Evolutionary conservation across 1,140 invertebrate species (phyloP), one percentile per base, ranked within the genome.

Genomic region (Dendrolimus punctatus): DNA sequence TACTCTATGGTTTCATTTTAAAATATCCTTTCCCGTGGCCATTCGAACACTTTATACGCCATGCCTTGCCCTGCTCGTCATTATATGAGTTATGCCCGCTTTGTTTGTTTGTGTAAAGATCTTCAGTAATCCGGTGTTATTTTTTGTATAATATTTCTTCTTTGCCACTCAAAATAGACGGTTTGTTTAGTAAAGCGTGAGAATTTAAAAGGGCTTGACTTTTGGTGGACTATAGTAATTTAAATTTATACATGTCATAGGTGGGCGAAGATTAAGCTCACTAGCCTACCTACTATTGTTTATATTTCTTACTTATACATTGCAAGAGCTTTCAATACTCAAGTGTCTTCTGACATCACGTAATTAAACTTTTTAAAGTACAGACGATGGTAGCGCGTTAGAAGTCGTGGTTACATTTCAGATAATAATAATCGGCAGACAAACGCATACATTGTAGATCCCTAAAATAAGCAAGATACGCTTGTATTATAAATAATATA

Each of bases 101-200:
- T 68, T 76, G 74, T 79, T 79, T 79, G 64, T 75, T 76, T 73
- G 73, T 63, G 57, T 75, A 69, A 60, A 58, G 57, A 66, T 53
- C 71, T 61, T 66, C 64, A 46, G 64, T 69, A 73, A 68, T 66
- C 60, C 65, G 55, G 49, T 53, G 44, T 62, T 67, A 58, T 68
- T 66, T 75, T 75, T 75, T 75, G 66, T 76, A 66, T 72, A 59
- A 69, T 53, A 60, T 67, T 61, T 71, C 64, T 64, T 63, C 52
- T 51, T 40, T 8, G 51, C 37, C 60, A 63, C 72, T 68, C 66
- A 57, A 70, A 79, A 75, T 73, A 73, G 60, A 71, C 57, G 49
- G 60, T 73, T 73, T 71, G 62, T 71, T 70, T 69, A 61, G 59
- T 58, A 64, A 62, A 58, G 65, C 72, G 76, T 76, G 73, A 73